These are phyloP conservation scores for Amphipyra berbera DNA, from an alignment of 2,888 invertebrate species.

Conservation along the genomic window DNA sequence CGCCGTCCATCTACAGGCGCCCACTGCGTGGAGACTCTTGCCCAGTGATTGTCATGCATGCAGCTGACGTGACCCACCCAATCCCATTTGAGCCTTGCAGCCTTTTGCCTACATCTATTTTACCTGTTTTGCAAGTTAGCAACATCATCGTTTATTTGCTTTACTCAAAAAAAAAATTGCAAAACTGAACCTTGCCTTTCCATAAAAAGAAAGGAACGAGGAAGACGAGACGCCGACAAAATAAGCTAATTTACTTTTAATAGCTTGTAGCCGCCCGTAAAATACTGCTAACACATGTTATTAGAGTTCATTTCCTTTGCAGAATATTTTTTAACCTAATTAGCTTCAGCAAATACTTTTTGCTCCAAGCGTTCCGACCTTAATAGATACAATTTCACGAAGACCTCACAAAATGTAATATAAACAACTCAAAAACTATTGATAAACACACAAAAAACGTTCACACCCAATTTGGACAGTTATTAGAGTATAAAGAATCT, in stretches of 20 bases:
- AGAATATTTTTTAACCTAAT: conserved; percentile 55
- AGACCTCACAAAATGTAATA: conserved; percentile 67
- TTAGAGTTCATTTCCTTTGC: conserved; percentile 55
- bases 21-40: no score
- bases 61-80: no score
- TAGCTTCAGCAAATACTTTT: conserved; percentile 56
- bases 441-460: conserved; percentile 73
- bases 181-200: conserved; percentile 21
- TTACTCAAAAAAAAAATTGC: conserved; percentile 35
- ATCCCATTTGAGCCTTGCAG: no score
- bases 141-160: not conserved
- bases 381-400: conserved; percentile 55
- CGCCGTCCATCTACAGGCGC: no score
- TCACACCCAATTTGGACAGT: conserved; percentile 79
- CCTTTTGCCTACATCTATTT: no score
- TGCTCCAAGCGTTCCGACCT: conserved; percentile 28
- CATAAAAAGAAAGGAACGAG: conserved; percentile 27
- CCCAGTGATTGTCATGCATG: no score
- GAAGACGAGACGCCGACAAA: conserved; percentile 30
- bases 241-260: conserved; percentile 59
- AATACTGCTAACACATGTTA: conserved; percentile 54
- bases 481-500: conserved; percentile 74
- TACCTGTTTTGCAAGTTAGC: no score
- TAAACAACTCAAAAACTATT: conserved; percentile 69
- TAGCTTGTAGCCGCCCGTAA: conserved; percentile 49